Evolutionary conservation across 2,797 vertebrate genomes (phyloP).

Genomic region (Neoniphon sammara): DNA sequence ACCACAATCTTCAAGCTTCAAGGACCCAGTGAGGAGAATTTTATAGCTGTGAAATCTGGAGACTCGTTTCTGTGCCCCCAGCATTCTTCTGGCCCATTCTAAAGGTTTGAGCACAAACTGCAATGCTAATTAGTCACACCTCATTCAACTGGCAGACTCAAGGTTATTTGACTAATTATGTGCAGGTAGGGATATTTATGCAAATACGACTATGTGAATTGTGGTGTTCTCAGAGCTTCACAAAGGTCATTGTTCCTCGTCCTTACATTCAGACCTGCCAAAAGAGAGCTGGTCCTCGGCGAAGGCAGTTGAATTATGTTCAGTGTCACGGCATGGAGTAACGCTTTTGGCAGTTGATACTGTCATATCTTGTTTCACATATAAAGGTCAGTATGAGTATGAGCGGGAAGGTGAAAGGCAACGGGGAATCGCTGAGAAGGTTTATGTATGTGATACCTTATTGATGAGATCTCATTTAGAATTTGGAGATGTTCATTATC

Average conservation of each 20-base stretch:
- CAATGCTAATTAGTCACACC: conserved; percentile 75
- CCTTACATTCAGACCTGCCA: conserved; percentile 30
- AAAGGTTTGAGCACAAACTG: conserved; percentile 58
- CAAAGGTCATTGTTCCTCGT: conserved; percentile 57
- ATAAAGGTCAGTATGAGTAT: conserved; percentile 40
- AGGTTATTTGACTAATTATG: conserved; percentile 77
- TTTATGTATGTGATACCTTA: conserved; percentile 9
- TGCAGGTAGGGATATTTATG: conserved; percentile 71
- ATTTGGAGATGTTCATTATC: neutral
- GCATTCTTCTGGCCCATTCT: conserved; percentile 22
- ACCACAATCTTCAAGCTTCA: conserved; percentile 24
- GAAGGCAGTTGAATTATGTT: conserved; percentile 35
- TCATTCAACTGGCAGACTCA: conserved; percentile 71
- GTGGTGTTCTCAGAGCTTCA: conserved; percentile 33
- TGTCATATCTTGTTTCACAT: conserved; percentile 20
- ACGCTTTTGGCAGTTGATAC: conserved; percentile 22
- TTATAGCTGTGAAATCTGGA: conserved; percentile 41
- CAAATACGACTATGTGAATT: conserved; percentile 51
- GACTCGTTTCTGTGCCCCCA: conserved; percentile 25
- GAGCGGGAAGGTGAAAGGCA: conserved; percentile 34
- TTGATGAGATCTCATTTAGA: conserved; percentile 13
- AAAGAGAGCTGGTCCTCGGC: conserved; percentile 21
- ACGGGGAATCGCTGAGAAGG: neutral
- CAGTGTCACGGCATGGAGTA: conserved; percentile 22
- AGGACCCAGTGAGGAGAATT: conserved; percentile 8